These are phyloP conservation scores for Scytalopus superciliaris DNA, from an alignment of 2,113 vertebrate species.

Conservation along the genomic window DNA sequence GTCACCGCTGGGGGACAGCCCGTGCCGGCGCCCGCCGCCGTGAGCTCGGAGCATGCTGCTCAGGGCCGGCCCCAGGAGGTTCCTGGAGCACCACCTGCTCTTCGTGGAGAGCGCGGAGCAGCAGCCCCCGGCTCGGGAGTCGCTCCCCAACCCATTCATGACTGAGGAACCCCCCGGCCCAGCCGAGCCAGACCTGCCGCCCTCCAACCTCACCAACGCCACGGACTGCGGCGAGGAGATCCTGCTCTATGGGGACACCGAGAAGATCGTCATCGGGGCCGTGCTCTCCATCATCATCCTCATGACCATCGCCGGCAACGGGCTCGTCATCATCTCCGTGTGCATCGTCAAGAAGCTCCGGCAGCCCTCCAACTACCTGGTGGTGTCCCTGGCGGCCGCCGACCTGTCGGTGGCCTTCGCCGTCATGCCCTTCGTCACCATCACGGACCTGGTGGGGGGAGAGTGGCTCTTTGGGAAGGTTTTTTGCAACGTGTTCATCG, in stretches of 20 bases:
- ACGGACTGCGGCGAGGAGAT: conserved; percentile 74
- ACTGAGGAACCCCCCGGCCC: conserved; percentile 58
- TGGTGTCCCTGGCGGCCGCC: conserved; percentile 76
- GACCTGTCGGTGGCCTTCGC: conserved; percentile 80
- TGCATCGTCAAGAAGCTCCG: conserved; percentile 81
- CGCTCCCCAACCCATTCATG: conserved; percentile 60
- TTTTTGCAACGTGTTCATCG: conserved; percentile 81
- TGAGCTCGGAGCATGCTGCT: conserved; percentile 58
- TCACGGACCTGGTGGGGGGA: conserved; percentile 80
- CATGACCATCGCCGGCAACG: conserved; percentile 75
- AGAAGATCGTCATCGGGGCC: conserved; percentile 75
- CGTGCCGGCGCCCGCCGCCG: not conserved
- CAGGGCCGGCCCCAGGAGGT: conserved; percentile 9
- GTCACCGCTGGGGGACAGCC: not conserved
- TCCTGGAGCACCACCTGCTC: conserved; percentile 43
- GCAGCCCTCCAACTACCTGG: conserved; percentile 81
- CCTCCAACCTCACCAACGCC: conserved; percentile 64
- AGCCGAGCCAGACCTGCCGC: conserved; percentile 19
- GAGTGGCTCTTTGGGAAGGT: conserved; percentile 82
- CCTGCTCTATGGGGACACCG: conserved; percentile 73
- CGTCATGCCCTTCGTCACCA: conserved; percentile 82
- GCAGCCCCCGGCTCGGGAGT: conserved; percentile 9
- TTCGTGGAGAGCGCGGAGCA: conserved; percentile 26
- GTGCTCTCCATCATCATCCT: conserved; percentile 78
- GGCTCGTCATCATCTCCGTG: conserved; percentile 79